phyloP scores from a whole-genome alignment of 2,113 vertebrate species.

The Sceloporus undulatus region DNA sequence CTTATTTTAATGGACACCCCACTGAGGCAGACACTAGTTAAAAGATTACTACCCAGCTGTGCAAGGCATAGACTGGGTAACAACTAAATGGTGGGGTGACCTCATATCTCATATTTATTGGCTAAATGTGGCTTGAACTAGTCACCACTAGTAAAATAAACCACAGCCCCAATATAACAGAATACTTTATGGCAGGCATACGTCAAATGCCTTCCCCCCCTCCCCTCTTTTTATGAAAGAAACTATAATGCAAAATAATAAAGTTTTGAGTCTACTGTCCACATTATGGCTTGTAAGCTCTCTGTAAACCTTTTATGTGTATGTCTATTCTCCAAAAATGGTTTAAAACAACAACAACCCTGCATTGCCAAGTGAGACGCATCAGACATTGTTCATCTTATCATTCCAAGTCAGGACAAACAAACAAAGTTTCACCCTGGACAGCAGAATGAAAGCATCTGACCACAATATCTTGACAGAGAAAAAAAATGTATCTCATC shows the following conservation, averaged over 20 bases:
- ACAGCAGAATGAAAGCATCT: background rate
- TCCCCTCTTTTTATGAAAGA: background rate
- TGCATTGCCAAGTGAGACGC: background rate
- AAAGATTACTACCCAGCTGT: conserved; percentile 76
- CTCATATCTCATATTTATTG: conserved; percentile 78
- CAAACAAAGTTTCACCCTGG: background rate
- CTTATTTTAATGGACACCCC: conserved; percentile 74
- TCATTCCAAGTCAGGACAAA: background rate
- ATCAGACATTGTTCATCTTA: background rate
- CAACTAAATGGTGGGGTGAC: conserved; percentile 67
- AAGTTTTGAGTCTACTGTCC: background rate
- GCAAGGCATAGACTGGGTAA: conserved; percentile 67
- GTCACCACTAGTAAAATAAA: conserved; percentile 78
- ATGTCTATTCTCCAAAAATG: background rate
- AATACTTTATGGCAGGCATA: conserved; percentile 68
- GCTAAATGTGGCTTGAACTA: conserved; percentile 72
- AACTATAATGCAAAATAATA: background rate
- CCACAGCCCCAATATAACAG: conserved; percentile 65
- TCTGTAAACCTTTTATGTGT: conserved; percentile 12
- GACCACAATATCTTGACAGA: background rate
- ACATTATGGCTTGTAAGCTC: conserved; percentile 15
- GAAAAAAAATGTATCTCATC: background rate
- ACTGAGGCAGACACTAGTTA: conserved; percentile 75
- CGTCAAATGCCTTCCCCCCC: conserved; percentile 47
- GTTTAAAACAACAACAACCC: background rate